Evolutionary conservation across 2,888 invertebrate species (phyloP).

Genomic region (Cryptosula pallasiana): DNA sequence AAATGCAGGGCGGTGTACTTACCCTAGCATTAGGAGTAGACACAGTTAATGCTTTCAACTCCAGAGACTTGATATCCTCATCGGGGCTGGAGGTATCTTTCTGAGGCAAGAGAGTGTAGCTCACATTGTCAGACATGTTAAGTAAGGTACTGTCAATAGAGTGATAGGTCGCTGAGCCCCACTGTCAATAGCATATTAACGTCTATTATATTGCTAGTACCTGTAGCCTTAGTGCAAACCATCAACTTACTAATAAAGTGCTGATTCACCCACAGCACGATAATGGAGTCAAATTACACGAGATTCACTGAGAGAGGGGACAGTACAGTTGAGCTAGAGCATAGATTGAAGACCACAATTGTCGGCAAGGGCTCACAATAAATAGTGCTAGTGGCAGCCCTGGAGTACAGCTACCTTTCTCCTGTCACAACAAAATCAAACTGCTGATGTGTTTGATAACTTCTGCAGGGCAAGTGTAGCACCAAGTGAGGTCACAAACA

Average conservation of each 20-base stretch:
- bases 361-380: too few species aligned
- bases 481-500: too few species aligned
- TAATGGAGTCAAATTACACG: too few species aligned
- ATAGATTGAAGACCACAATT: too few species aligned
- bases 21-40: neutral
- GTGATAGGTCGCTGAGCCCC: neutral
- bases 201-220: neutral
- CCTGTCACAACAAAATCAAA: too few species aligned
- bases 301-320: too few species aligned
- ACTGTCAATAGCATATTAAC: neutral
- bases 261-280: neutral
- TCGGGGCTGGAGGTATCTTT: neutral
- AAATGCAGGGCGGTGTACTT: too few species aligned
- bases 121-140: neutral
- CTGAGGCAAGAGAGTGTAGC: neutral
- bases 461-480: too few species aligned
- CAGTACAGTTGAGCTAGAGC: too few species aligned
- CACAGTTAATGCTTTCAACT: neutral
- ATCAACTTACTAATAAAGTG: neutral
- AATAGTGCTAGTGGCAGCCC: too few species aligned
- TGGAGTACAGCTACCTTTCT: too few species aligned
- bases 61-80: constrained; percentile 10
- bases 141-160: neutral
- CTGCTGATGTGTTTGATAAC: too few species aligned
- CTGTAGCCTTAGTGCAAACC: neutral